A percentile compares a stretch with the other conserved stretches of the same genome.
phyloP scores from a whole-genome alignment of 2,113 vertebrate genomes.

The Muntiacus reevesi region DNA sequence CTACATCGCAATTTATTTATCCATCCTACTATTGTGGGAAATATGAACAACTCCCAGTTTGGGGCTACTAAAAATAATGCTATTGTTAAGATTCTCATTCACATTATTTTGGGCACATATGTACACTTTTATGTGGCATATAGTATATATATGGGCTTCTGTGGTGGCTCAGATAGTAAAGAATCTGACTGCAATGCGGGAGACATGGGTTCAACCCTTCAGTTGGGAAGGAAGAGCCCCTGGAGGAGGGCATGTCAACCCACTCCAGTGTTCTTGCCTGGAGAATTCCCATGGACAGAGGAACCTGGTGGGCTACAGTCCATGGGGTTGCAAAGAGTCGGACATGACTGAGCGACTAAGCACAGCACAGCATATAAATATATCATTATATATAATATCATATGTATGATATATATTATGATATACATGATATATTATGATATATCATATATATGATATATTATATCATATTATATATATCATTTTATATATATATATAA shows the following conservation, averaged over 20 bases:
- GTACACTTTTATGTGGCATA: neutral
- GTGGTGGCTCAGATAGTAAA: neutral
- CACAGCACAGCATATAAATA: neutral
- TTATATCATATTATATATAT: neutral
- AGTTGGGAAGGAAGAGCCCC: neutral
- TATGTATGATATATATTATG: neutral
- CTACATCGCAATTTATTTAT: neutral
- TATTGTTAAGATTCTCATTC: neutral
- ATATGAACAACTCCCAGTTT: neutral
- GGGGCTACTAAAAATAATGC: neutral
- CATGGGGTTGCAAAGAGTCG: neutral
- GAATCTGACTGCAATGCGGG: neutral
- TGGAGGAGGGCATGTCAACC: neutral
- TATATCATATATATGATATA: neutral
- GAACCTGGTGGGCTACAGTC: neutral
- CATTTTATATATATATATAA: neutral
- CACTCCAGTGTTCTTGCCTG: neutral
- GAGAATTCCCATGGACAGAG: neutral
- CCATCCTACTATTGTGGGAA: neutral
- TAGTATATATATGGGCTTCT: neutral
- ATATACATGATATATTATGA: neutral
- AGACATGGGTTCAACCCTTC: neutral
- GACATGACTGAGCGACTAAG: neutral
- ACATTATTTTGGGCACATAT: neutral
- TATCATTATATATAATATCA: neutral